Conservation (phyloP, 2,113 vertebrate species). For the Malurus cyaneus region DNA sequence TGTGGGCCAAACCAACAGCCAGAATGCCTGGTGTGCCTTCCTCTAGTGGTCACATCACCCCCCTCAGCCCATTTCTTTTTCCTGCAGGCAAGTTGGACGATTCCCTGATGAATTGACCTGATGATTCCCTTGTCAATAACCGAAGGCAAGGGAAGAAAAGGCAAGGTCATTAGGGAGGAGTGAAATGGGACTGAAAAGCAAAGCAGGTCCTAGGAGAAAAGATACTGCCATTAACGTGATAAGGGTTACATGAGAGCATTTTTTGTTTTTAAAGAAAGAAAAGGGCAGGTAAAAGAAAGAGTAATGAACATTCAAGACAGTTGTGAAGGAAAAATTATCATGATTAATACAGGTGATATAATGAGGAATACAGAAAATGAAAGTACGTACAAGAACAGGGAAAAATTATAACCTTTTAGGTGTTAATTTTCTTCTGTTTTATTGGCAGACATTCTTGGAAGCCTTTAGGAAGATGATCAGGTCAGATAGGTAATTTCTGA, state of each 20-base stretch:
- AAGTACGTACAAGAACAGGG: not conserved
- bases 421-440: not conserved
- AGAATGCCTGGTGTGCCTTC: not conserved
- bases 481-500: not conserved
- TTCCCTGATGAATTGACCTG: not conserved
- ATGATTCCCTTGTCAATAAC: not conserved
- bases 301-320: not conserved
- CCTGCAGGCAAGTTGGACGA: not conserved
- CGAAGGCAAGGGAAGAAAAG: not conserved
- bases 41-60: not conserved
- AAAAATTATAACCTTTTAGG: not conserved
- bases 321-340: not conserved
- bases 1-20: accelerated
- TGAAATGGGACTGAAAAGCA: not conserved
- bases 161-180: not conserved
- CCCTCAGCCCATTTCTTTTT: not conserved
- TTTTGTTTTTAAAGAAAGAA: not conserved
- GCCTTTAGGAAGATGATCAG: not conserved
- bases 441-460: not conserved
- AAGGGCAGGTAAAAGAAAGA: not conserved
- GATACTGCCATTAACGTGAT: not conserved
- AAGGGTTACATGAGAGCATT: not conserved
- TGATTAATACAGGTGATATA: not conserved
- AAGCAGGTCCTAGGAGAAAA: not conserved
- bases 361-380: not conserved